Base-by-base conservation (phyloP, 2,113 vertebrate genomes). In the Tautogolabrus adspersus region DNA sequence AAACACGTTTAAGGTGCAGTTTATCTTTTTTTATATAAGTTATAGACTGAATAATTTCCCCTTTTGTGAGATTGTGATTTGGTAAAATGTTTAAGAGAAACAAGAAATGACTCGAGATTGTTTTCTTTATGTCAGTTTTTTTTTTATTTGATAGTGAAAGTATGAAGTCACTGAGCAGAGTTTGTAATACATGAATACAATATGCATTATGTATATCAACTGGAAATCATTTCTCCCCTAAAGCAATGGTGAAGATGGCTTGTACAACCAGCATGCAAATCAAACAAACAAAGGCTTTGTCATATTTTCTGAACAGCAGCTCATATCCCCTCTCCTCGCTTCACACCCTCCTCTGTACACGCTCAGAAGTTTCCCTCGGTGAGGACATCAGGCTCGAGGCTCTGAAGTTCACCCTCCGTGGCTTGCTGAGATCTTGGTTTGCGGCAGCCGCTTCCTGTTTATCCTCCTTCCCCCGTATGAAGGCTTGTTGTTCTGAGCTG, bases 341-440 rank as follows among this genome's bases (percentile, higher is more conserved):
- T 34, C 85, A 90, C 69, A 90, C 91, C 38, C 88, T 82, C 72
- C 74, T 85, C 72, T 83, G 88, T n/a, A 68, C 46, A 42, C 60
- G 44, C 3, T 83, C 12, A 60, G 66, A 86, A 54, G 0, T 38
- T 21, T 90, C 82, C 38, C 69, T 83, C 0, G 81, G 85, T 3
- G 90, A 89, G 15, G 82, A 88, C 71, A 93, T 87, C 47, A 93
- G 75, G 16, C 77, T 68, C 0, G 87, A 90, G 10, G 88, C 83
- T 73, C 86, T 90, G 81, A 93, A 94, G 62, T 89, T 80, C 47
- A 38, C 55, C 52, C 85, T 82, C 44, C 62, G 34, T 10, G 88
- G 77, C 59, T 93, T 82, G 9, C 70, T 69, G 16, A 89, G 65
- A 30, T 85, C 68, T 22, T 74, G 59, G 23, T 42, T 66, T 12